Conservation (phyloP, 2,797 vertebrate genomes). For the Manis pentadactyla region DNA sequence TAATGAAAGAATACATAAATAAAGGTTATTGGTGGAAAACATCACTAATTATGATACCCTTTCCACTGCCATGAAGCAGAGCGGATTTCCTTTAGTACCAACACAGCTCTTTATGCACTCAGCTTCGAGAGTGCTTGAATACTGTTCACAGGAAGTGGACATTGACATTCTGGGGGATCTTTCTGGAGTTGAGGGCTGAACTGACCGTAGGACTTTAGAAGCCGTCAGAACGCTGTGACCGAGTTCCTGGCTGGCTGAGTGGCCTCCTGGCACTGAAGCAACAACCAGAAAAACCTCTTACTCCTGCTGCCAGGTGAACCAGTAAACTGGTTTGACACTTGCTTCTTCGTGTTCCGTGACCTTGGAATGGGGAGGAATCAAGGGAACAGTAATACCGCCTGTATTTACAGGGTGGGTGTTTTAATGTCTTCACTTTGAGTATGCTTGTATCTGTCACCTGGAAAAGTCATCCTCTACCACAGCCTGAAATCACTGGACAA, state of each 20-base stretch:
- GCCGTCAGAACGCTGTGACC: rapidly evolving
- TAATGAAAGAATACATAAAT: not conserved
- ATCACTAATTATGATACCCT: not conserved
- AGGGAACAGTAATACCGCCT: not conserved
- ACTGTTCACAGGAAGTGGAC: not conserved
- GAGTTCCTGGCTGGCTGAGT: not conserved
- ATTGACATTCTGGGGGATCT: not conserved
- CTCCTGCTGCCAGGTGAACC: not conserved
- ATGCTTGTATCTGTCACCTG: not conserved
- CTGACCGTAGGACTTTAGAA: not conserved
- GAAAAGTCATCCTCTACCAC: not conserved
- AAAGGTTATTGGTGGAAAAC: not conserved
- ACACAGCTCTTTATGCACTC: not conserved
- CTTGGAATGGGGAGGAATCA: not conserved
- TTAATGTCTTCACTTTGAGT: not conserved
- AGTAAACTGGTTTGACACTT: not conserved
- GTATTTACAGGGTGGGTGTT: rapidly evolving
- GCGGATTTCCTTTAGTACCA: not conserved
- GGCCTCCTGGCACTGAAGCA: not conserved
- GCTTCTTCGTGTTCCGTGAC: not conserved
- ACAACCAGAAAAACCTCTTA: not conserved
- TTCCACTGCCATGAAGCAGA: not conserved
- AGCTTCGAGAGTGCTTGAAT: too few species aligned
- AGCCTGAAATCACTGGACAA: not conserved
- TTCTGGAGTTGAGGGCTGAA: not conserved